Conservation (phyloP, 2,888 invertebrate species). For the Melieria crassipennis region DNA sequence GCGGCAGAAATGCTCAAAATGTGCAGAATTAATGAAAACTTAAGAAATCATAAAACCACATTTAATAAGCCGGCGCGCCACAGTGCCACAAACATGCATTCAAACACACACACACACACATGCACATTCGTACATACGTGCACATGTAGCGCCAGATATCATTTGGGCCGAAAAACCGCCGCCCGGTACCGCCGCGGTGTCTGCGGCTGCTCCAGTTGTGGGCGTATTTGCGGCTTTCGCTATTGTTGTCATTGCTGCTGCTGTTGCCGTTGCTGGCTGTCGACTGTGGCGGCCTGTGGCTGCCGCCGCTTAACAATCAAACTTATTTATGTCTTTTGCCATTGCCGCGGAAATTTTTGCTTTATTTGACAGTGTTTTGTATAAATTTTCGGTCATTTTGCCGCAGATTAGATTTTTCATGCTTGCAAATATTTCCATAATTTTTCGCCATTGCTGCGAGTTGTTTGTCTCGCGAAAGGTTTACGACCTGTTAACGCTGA, state of each 20-base stretch:
- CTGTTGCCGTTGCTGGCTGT: not conserved
- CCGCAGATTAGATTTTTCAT: conserved; percentile 31
- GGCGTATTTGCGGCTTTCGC: conserved; percentile 31
- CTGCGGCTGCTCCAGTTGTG: conserved; percentile 17
- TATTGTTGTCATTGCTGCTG: conserved; percentile 33
- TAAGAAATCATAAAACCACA: conserved; percentile 31
- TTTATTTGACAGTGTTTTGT: conserved; percentile 38
- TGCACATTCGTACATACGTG: too few species aligned
- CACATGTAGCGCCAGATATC: too few species aligned
- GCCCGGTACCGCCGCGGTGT: not conserved
- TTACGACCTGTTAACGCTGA: conserved; percentile 32
- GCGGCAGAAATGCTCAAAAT: conserved; percentile 10
- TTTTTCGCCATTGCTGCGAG: conserved; percentile 8
- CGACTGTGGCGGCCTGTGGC: not conserved
- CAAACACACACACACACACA: too few species aligned
- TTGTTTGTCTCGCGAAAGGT: conserved; percentile 28
- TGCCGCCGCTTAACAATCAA: conserved; percentile 19
- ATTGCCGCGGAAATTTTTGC: conserved; percentile 27
- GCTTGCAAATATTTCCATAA: conserved; percentile 31
- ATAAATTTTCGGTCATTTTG: conserved; percentile 32
- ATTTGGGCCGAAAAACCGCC: not conserved
- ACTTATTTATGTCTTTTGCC: conserved; percentile 31
- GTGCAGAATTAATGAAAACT: conserved; percentile 24
- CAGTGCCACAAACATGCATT: too few species aligned
- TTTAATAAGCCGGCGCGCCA: conserved; percentile 13